Evolutionary conservation across 2,113 vertebrate species (phyloP).

Genomic region (Coryphaenoides rupestris): DNA sequence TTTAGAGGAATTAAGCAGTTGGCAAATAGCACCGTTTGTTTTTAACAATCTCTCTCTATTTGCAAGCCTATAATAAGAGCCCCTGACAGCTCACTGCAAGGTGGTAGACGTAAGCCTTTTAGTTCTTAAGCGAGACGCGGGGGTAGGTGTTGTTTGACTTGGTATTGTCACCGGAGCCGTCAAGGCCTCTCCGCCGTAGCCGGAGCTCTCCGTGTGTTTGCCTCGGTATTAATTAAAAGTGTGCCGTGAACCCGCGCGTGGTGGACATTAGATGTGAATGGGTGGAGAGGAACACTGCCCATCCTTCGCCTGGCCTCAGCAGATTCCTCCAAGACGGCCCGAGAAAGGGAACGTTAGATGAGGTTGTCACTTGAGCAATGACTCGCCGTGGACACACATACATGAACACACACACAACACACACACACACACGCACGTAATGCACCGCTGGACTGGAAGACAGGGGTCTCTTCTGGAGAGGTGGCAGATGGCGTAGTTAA

Average conservation of each 20-base stretch:
- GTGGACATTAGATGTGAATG: conserved; percentile 67
- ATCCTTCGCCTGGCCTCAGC: conserved; percentile 63
- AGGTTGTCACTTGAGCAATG: conserved; percentile 13
- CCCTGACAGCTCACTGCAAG: conserved; percentile 23
- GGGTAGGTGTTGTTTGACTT: too few species aligned
- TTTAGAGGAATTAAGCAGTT: conserved; percentile 32
- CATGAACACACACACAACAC: neutral
- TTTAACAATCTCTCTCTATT: conserved; percentile 24
- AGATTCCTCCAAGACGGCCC: conserved; percentile 55
- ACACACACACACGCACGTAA: conserved; percentile 13
- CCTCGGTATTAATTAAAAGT: conserved; percentile 43
- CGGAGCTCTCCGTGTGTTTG: too few species aligned
- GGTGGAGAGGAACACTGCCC: conserved; percentile 58
- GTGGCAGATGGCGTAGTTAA: too few species aligned
- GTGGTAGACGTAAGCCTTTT: too few species aligned
- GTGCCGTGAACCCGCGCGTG: conserved; percentile 57
- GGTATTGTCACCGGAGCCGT: too few species aligned
- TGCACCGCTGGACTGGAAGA: too few species aligned
- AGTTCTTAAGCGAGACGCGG: too few species aligned
- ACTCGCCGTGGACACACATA: conserved; percentile 24
- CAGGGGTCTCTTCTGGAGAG: too few species aligned
- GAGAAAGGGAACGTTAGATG: conserved; percentile 44
- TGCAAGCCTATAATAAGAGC: conserved; percentile 40
- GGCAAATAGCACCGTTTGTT: conserved; percentile 41
- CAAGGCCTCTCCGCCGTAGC: too few species aligned